Percentiles rank a stretch among this genome's conserved stretches.
Conservation (phyloP, 2,888 invertebrate species). For the Stenchaetothrips biformis region DNA sequence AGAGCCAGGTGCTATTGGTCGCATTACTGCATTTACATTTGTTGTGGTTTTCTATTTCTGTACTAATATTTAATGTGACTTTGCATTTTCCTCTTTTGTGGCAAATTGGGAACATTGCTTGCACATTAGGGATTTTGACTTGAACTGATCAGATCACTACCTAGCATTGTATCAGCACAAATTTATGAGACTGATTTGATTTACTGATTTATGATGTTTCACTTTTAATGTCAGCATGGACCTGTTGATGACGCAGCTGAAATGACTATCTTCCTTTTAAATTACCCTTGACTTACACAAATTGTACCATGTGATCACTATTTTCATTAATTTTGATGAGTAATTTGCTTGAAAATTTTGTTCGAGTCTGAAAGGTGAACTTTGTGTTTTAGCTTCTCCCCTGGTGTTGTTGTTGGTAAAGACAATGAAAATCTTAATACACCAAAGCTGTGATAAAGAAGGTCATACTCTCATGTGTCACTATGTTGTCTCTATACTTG, state of each 20-base stretch:
- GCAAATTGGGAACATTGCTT: background rate
- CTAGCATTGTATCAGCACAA: conserved; percentile 1
- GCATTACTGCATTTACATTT: no score
- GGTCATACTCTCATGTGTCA: conserved; percentile 10
- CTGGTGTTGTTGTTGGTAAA: background rate
- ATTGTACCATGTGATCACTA: background rate
- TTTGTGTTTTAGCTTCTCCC: background rate
- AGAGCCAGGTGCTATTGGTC: no score
- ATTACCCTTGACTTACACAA: background rate
- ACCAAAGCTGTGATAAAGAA: conserved; percentile 1
- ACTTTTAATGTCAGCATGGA: background rate
- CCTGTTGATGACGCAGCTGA: background rate
- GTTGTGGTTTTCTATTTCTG: no score
- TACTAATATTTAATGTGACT: background rate
- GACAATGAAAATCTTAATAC: conserved; percentile 4
- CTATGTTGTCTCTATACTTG: background rate
- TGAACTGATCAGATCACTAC: background rate
- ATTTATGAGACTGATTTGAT: conserved; percentile 18
- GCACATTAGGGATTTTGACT: background rate
- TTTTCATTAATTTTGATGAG: background rate
- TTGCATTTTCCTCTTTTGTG: background rate
- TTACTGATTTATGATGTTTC: background rate
- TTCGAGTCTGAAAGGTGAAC: background rate
- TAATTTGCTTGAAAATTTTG: background rate
- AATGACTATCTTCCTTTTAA: background rate